phyloP scores from a whole-genome alignment of 2,797 vertebrate genomes.

The Sciurus vulgaris region DNA sequence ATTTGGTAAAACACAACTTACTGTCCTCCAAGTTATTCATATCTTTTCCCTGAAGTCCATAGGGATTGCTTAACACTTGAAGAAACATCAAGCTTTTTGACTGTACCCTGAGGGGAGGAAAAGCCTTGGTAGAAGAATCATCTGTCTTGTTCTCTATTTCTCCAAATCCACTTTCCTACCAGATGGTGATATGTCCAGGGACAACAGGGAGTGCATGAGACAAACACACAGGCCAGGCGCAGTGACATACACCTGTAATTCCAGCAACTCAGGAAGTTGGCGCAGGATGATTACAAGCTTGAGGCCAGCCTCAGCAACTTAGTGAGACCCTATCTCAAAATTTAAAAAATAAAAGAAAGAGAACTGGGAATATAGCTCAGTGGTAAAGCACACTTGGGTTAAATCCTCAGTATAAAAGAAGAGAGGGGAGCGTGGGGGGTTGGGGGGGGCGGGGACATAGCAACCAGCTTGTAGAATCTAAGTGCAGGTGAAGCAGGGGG shows the following conservation, averaged over 20 bases:
- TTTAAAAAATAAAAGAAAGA: too few relatives aligned
- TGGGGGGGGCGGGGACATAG: too few relatives aligned
- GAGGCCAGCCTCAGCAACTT: too few relatives aligned
- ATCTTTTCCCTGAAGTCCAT: neutral
- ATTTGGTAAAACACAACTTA: slow-evolving; percentile 62
- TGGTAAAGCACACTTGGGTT: too few relatives aligned
- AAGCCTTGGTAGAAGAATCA: neutral
- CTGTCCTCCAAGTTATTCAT: slow-evolving; percentile 46
- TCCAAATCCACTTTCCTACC: neutral
- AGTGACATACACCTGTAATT: too few relatives aligned
- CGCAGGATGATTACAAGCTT: too few relatives aligned
- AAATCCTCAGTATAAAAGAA: too few relatives aligned
- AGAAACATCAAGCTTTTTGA: slow-evolving; percentile 49
- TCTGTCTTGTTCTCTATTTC: neutral
- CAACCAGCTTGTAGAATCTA: neutral
- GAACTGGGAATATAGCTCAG: too few relatives aligned
- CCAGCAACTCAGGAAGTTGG: too few relatives aligned
- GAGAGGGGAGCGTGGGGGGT: fast-evolving
- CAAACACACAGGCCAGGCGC: too few relatives aligned
- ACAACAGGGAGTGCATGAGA: neutral
- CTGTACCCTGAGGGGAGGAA: neutral
- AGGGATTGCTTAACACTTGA: slow-evolving; percentile 39
- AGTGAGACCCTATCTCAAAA: too few relatives aligned
- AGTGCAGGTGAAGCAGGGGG: neutral
- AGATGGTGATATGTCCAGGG: neutral